Percentiles rank a stretch among this genome's conserved stretches.
Conservation (phyloP, 2,797 vertebrate species). For the Sebastiscus tertius region DNA sequence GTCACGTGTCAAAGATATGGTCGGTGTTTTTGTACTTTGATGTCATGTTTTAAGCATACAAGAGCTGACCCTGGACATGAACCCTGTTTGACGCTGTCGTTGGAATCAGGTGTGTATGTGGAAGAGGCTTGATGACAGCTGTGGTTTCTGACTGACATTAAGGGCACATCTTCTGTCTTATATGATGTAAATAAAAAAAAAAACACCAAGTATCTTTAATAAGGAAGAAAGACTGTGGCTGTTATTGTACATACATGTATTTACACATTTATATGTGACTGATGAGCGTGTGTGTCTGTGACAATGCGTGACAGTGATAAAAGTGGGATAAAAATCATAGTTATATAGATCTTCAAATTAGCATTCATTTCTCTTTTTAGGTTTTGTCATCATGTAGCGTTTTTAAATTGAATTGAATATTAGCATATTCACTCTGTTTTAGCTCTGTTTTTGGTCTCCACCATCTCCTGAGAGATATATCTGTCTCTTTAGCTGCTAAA, state of each 20-base stretch:
- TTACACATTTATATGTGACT: not conserved
- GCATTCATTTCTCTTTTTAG: not conserved
- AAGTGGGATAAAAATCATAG: not conserved
- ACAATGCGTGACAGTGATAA: not conserved
- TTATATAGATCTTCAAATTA: not conserved
- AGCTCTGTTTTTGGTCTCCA: not conserved
- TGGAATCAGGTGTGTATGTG: slow-evolving; percentile 37
- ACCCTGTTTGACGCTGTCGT: slow-evolving; percentile 46
- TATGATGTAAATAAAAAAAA: slow-evolving; percentile 79
- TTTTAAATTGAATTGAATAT: not conserved
- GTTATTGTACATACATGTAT: slow-evolving; percentile 31
- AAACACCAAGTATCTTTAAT: slow-evolving; percentile 79
- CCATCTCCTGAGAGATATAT: not conserved
- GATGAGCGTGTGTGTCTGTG: not conserved
- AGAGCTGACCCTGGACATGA: slow-evolving; percentile 38
- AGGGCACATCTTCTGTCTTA: slow-evolving; percentile 76
- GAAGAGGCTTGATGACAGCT: slow-evolving; percentile 52
- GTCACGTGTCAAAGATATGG: slow-evolving; percentile 3
- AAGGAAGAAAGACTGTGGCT: slow-evolving; percentile 58
- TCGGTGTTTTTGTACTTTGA: slow-evolving; percentile 30
- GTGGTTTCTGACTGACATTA: slow-evolving; percentile 67
- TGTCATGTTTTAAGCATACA: slow-evolving; percentile 10
- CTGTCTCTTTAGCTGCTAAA: not conserved
- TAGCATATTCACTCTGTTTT: not conserved
- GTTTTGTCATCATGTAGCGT: not conserved